Conservation (phyloP, 92 coral and sea anemone species). For the Phenganax subtilis region DNA sequence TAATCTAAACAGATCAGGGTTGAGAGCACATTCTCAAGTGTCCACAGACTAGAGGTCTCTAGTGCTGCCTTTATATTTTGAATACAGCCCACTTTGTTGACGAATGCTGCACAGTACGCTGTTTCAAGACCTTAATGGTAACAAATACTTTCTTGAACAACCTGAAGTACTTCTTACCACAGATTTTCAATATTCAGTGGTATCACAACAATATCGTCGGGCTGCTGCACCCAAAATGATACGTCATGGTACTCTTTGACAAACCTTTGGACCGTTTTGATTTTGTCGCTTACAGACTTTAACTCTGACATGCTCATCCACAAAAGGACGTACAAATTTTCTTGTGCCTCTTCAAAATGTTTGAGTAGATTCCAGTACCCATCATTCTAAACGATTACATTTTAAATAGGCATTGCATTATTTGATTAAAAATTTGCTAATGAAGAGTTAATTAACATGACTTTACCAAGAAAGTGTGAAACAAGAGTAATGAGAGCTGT, state of each 20-base stretch:
- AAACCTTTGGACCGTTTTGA: conserved; percentile 5
- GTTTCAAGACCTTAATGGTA: conserved; percentile 20
- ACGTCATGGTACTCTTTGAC: conserved; percentile 25
- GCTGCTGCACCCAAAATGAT: conserved; percentile 27
- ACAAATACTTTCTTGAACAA: conserved; percentile 21
- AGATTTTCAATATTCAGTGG: conserved; percentile 3
- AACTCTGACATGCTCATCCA: conserved; percentile 2
- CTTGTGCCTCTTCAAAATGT: conserved; percentile 7
- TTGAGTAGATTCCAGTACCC: conserved; percentile 29
- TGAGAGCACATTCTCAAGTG: too few species aligned
- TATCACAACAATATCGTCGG: conserved; percentile 26
- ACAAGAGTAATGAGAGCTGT: too few species aligned
- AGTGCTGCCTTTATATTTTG: background rate
- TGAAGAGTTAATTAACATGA: too few species aligned
- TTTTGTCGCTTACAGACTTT: conserved; percentile 1
- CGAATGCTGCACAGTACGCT: background rate
- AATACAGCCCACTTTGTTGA: background rate
- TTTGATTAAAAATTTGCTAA: too few species aligned
- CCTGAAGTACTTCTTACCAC: conserved; percentile 21
- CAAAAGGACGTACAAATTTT: conserved; percentile 1
- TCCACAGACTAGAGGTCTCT: background rate
- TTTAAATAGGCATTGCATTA: too few species aligned
- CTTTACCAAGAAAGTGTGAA: too few species aligned
- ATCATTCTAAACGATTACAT: background rate
- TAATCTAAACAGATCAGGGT: too few species aligned